Evolutionary conservation across 2,113 vertebrate species (phyloP), one percentile per base, ranked within the genome.

Genomic region (Hystrix cristata): DNA sequence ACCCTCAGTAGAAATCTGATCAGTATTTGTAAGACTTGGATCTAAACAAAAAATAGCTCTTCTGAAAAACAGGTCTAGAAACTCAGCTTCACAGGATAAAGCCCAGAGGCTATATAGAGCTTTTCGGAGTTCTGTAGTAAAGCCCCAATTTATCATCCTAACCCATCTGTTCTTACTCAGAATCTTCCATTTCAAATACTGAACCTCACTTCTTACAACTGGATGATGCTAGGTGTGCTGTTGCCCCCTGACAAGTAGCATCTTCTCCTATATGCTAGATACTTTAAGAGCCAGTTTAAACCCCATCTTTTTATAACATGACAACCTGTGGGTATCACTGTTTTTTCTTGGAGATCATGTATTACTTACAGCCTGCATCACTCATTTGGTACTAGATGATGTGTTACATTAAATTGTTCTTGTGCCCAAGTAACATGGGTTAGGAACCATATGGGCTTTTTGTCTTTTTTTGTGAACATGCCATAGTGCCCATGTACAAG

Each of bases 1-100:
- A 60, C 57, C 69, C 23, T 92, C 19, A 57, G 60, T 25, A 65
- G 3, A 38, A 7, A 91, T 71, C 43, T 83, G 34, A 72, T 60
- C 60, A 43, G 51, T 55, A 91, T 21, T 96, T 90, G 48, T 69
- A 86, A 85, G 64, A 78, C n/a, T 84, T 19, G 62, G 64, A 81
- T 43, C 12, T 92, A 92, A 92, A 88, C 60, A 87, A 94, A 95
- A 78, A 82, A 96, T 7, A 60, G n/a, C 29, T 90, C 43, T 51
- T 89, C n/a, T 34, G 64, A 80, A 90, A 57, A 92, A 83, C 31
- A 86, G 59, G 43, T 76, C 76, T 74, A 86, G n/a, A 31, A 94
- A 79, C 10, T 87, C 23, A 87, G 69, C 23, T 72, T n/a, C 11
- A 29, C 55, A 85, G 69, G 15, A 90, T 7, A 92, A 90, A 87